Conservation (phyloP, 37 sponge, comb jelly and placozoan genomes). For the Hexactinellida sp. region DNA sequence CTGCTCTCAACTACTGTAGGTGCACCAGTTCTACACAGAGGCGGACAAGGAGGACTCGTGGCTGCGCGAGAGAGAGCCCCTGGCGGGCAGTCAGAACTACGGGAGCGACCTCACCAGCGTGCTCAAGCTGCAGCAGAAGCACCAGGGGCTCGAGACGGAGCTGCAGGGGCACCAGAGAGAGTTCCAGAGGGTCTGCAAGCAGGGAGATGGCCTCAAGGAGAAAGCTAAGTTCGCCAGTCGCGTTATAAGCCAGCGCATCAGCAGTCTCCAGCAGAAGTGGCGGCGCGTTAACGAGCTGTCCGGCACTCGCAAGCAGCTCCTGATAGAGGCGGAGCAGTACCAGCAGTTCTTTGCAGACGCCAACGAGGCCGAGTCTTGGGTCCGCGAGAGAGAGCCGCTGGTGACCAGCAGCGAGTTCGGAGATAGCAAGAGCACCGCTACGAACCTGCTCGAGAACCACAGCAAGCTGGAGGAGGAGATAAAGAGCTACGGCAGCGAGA, state of each 20-base stretch:
- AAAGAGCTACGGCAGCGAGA: constrained; percentile 52
- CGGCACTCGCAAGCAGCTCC: constrained; percentile 35
- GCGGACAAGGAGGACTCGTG: constrained; percentile 90
- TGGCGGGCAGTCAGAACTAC: constrained; percentile 44
- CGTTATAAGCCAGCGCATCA: constrained; percentile 44
- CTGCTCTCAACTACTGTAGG: too few species aligned
- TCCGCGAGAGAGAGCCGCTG: constrained; percentile 75
- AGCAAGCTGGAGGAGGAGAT: constrained; percentile 55
- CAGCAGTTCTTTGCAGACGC: constrained; percentile 91
- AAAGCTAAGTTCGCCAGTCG: constrained; percentile 44
- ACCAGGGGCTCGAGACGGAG: constrained; percentile 62
- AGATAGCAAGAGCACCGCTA: constrained; percentile 54
- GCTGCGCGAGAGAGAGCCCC: constrained; percentile 78
- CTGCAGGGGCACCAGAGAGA: constrained; percentile 47
- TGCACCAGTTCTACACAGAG: constrained; percentile 74
- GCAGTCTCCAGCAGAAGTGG: constrained; percentile 61
- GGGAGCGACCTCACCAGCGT: constrained; percentile 62
- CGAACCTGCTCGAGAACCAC: constrained; percentile 60
- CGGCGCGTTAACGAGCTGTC: constrained; percentile 68
- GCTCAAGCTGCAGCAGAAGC: constrained; percentile 66
- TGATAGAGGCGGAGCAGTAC: constrained; percentile 64
- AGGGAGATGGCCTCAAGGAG: constrained; percentile 40
- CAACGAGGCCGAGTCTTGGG: constrained; percentile 86
- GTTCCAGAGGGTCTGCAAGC: constrained; percentile 42
- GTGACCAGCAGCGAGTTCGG: constrained; percentile 68